Evolutionary conservation across 2,113 vertebrate genomes (phyloP), one percentile per base, ranked within the genome.

Genomic region (Syngnathus floridae): DNA sequence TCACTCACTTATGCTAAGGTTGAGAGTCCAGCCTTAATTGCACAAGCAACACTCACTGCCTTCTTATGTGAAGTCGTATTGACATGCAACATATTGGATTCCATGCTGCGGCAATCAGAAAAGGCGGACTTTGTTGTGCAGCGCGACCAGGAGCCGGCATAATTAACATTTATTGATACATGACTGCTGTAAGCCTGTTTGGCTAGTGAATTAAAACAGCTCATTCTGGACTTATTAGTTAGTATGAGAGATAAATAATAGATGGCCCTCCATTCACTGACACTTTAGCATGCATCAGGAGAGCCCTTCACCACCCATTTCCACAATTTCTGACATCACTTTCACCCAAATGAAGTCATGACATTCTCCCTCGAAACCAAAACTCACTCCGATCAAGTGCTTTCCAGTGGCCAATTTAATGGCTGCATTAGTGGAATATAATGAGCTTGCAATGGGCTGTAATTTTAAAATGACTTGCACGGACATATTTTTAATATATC

Each of bases 101-200:
- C 73, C 77, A 80, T 74, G 82, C 80, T 71, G 77, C 65, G 79
- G 75, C 83, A 80, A 80, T 80, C 72, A 74, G 71, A 68, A 3
- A 31, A 3, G 66, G 54, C 7, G 68, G 63, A 66, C 73, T 73
- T 69, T 60, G 70, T 67, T 59, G 45, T 1, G 69, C 85, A 79
- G 82, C 61, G n/a, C 26, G 36, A 79, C 75, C 77, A 74, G 81
- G 77, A 84, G 88, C 81, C 84, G 64, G 74, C 76, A 82, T 86
- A 87, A 89, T 89, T 85, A 89, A 84, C 87, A 85, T 87, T 85
- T 87, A 90, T 88, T 89, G 87, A 90, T 87, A 89, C 82, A 87
- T 81, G 85, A 82, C 84, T 86, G 82, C 84, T 84, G 83, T 87
- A 84, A 86, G 83, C 77, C 86, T 83, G 85, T 87, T 89, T 89